Evolutionary conservation across 1,140 invertebrate species (phyloP).

Genomic region (Cepaea nemoralis): DNA sequence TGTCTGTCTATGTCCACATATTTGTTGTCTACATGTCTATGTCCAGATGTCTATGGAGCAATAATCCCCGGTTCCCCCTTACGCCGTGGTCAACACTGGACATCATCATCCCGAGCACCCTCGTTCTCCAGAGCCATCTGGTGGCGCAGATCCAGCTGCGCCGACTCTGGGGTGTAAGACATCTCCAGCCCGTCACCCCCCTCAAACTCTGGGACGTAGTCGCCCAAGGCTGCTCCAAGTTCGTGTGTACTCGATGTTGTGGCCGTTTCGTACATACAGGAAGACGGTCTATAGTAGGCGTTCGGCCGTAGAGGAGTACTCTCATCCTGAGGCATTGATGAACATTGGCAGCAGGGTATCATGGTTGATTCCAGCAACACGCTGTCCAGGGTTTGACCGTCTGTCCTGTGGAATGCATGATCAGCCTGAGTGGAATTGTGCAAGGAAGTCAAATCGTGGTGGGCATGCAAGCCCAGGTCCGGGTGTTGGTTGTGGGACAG

Average conservation of each 20-base stretch:
- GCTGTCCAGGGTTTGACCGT: background rate
- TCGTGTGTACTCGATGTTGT: background rate
- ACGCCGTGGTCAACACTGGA: background rate
- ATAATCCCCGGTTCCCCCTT: background rate
- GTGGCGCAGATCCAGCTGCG: background rate
- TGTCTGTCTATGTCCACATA: background rate
- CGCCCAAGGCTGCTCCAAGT: background rate
- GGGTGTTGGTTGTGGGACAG: constrained; percentile 51
- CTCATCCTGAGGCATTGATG: background rate
- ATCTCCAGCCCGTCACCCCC: background rate
- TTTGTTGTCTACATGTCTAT: background rate
- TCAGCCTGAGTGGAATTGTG: background rate
- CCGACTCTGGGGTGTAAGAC: background rate
- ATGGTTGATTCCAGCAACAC: no score
- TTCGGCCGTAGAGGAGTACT: background rate
- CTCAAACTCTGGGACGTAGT: no score
- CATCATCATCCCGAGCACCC: background rate
- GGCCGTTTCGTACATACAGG: background rate
- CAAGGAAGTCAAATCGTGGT: background rate
- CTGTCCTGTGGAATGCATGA: constrained; percentile 13
- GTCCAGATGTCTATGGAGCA: background rate
- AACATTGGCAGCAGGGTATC: background rate
- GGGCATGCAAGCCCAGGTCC: constrained; percentile 25
- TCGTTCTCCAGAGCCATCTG: background rate
- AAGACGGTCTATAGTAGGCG: background rate